These are phyloP conservation scores for Anthoptus insignis DNA, from an alignment of 2,888 invertebrate genomes.

Conservation along the genomic window DNA sequence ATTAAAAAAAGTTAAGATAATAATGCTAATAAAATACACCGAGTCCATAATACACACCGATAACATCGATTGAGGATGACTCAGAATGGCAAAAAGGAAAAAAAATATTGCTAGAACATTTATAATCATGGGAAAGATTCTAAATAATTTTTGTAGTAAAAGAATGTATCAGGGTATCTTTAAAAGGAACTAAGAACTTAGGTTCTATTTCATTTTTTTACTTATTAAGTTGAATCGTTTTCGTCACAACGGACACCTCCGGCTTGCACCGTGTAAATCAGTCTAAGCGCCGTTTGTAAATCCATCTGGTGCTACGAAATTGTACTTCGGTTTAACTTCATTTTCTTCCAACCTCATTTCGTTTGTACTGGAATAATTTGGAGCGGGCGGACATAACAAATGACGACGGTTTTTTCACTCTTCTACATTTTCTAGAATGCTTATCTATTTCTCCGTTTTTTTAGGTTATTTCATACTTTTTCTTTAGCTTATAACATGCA, in stretches of 20 bases:
- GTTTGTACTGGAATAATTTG: slow-evolving; percentile 3
- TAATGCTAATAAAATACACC: too few species aligned
- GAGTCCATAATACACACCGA: too few species aligned
- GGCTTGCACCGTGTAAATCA: not conserved
- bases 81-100: too few species aligned
- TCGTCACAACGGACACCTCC: not conserved
- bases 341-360: not conserved
- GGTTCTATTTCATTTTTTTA: too few species aligned
- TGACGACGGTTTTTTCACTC: slow-evolving; percentile 10
- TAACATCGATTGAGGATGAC: too few species aligned
- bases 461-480: not conserved
- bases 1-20: too few species aligned
- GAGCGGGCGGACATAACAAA: slow-evolving; percentile 4
- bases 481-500: not conserved
- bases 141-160: too few species aligned
- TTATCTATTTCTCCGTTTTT: not conserved
- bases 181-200: too few species aligned
- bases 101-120: too few species aligned
- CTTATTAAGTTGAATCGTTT: not conserved
- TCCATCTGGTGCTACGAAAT: not conserved
- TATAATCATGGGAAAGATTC: too few species aligned
- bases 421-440: not conserved
- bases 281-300: not conserved
- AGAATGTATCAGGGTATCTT: too few species aligned
- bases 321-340: not conserved